A percentile compares a stretch with the other conserved stretches of the same genome.
These are phyloP conservation scores for Neoaliturus tenellus DNA, from an alignment of 2,888 invertebrate species.

Conservation along the genomic window DNA sequence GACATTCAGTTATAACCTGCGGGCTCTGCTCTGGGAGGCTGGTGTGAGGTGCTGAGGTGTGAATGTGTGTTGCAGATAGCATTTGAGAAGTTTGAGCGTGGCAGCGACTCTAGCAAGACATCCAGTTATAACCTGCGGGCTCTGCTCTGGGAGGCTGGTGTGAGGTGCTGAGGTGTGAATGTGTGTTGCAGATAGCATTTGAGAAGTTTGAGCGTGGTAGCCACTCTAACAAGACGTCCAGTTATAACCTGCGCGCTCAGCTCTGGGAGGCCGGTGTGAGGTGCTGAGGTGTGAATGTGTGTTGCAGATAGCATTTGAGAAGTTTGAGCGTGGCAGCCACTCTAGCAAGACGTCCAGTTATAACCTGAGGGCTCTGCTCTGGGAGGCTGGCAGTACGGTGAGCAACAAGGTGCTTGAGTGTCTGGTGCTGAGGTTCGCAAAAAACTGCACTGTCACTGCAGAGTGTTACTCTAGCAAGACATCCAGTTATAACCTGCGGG, in stretches of 20 bases:
- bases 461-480: slow-evolving; percentile 79
- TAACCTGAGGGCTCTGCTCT: slow-evolving; percentile 78
- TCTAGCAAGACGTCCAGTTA: slow-evolving; percentile 79
- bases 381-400: slow-evolving; percentile 83
- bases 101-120: slow-evolving; percentile 76
- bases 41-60: too few relatives aligned
- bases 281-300: too few relatives aligned
- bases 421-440: slow-evolving; percentile 80
- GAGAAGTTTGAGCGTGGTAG: slow-evolving; percentile 77
- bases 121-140: slow-evolving; percentile 80
- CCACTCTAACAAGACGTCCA: slow-evolving; percentile 77
- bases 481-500: slow-evolving; percentile 79
- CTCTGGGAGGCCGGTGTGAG: slow-evolving; percentile 83
- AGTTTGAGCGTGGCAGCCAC: slow-evolving; percentile 75
- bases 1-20: too few relatives aligned
- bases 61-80: slow-evolving; percentile 74
- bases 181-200: slow-evolving; percentile 75
- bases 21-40: too few relatives aligned
- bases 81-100: slow-evolving; percentile 78
- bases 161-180: too few relatives aligned
- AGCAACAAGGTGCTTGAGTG: slow-evolving; percentile 87
- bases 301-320: slow-evolving; percentile 77
- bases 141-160: slow-evolving; percentile 83
- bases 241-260: slow-evolving; percentile 79
- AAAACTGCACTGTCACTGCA: slow-evolving; percentile 76